phyloP scores from a whole-genome alignment of 2,113 vertebrate species.

The Pao palembangensis region DNA sequence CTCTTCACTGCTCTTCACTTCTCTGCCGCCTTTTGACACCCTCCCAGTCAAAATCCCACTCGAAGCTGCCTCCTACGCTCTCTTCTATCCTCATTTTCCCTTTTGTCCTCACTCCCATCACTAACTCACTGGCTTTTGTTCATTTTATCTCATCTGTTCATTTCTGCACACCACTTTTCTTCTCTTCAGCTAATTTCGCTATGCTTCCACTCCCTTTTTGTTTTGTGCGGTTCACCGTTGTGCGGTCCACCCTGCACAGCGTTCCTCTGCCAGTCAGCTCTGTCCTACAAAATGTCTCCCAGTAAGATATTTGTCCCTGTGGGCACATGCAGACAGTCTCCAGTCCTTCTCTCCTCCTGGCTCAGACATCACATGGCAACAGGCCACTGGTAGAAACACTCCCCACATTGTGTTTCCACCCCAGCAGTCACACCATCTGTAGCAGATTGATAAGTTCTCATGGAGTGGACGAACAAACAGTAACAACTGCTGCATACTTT shows the following conservation, averaged over 20 bases:
- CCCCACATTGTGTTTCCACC: slow-evolving; percentile 39
- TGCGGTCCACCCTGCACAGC: slow-evolving; percentile 5
- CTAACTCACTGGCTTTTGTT: slow-evolving; percentile 15
- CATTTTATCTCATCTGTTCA: slow-evolving; percentile 8
- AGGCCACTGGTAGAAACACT: slow-evolving; percentile 26
- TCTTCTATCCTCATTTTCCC: slow-evolving; percentile 40
- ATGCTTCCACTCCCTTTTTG: background rate
- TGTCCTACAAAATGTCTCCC: background rate
- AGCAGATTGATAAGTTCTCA: slow-evolving; percentile 28
- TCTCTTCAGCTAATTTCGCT: background rate
- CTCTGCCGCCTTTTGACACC: slow-evolving; percentile 15
- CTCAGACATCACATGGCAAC: slow-evolving; percentile 40
- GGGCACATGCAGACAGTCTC: slow-evolving; percentile 27
- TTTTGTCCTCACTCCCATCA: slow-evolving; percentile 30
- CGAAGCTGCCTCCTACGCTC: slow-evolving; percentile 30
- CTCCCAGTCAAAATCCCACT: slow-evolving; percentile 16
- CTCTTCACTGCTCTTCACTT: slow-evolving; percentile 35
- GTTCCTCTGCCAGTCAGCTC: slow-evolving; percentile 4
- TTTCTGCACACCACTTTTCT: slow-evolving; percentile 6
- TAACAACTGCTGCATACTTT: slow-evolving; percentile 2
- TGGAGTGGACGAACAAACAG: slow-evolving; percentile 15
- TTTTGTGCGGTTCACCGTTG: background rate
- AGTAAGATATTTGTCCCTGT: slow-evolving; percentile 22
- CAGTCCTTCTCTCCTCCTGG: slow-evolving; percentile 14
- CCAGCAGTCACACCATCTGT: slow-evolving; percentile 50